phyloP scores from a whole-genome alignment of 2,113 vertebrate species.

The Manacus vitellinus region DNA sequence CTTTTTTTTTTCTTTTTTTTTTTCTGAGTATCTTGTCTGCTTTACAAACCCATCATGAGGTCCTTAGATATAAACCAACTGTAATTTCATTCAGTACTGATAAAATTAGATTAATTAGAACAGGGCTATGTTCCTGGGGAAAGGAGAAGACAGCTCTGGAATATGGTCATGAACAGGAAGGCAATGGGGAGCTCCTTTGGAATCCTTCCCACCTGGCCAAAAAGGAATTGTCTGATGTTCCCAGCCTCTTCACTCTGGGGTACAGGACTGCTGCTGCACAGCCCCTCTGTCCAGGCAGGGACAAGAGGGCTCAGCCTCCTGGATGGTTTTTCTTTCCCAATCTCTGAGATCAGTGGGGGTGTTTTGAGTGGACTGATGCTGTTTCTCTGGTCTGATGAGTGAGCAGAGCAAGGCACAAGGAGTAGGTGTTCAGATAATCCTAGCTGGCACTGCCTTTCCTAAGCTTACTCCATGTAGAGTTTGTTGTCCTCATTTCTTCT shows the following conservation, averaged over 20 bases:
- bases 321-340: accelerated
- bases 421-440: background rate
- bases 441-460: background rate
- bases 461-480: background rate
- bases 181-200: accelerated
- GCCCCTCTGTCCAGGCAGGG: background rate
- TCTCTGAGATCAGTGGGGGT: background rate
- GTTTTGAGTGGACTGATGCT: background rate
- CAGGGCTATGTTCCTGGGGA: background rate
- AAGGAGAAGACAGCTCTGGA: background rate
- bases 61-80: constrained; percentile 52
- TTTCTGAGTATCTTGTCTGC: constrained; percentile 34
- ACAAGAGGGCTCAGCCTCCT: background rate
- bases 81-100: constrained; percentile 23
- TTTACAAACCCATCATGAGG: constrained; percentile 30
- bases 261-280: background rate
- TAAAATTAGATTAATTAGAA: background rate
- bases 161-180: background rate
- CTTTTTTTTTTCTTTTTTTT: background rate
- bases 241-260: background rate
- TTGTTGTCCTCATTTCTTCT: background rate
- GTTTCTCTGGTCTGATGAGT: background rate
- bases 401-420: background rate
- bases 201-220: background rate
- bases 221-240: accelerated